These are phyloP conservation scores for Botia almorhae DNA, from an alignment of 2,797 vertebrate genomes.

Conservation along the genomic window DNA sequence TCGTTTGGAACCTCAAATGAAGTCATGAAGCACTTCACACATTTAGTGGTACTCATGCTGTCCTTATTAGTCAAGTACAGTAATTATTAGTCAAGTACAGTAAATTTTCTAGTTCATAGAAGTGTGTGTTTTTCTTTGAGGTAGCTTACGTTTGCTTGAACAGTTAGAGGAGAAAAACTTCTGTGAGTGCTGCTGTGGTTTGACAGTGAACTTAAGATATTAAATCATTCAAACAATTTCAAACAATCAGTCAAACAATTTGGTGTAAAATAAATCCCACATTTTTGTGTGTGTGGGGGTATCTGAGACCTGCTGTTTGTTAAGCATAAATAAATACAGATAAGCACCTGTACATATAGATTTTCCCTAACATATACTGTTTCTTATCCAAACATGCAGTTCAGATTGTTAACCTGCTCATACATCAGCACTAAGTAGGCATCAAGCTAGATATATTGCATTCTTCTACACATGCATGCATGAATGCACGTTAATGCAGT, in stretches of 20 bases:
- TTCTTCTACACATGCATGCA: background rate
- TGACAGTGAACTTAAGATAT: background rate
- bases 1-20: background rate
- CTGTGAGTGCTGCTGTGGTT: background rate
- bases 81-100: background rate
- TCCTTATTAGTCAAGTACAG: background rate
- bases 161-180: no score
- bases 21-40: background rate
- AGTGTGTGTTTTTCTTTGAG: no score
- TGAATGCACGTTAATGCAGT: background rate
- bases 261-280: background rate
- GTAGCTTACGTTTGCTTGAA: background rate
- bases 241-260: no score
- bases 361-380: background rate
- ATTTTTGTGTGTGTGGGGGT: background rate
- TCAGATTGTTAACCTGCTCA: slow-evolving; percentile 10
- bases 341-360: background rate
- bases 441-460: background rate
- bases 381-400: slow-evolving; percentile 15
- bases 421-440: background rate
- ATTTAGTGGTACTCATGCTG: slow-evolving; percentile 5
- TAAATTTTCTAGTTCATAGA: background rate
- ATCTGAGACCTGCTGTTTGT: slow-evolving; percentile 7
- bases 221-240: no score
- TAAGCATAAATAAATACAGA: slow-evolving; percentile 5